Base-by-base conservation (phyloP, 2,888 invertebrate species). In the Ashinkailepas kermadecensis region DNA sequence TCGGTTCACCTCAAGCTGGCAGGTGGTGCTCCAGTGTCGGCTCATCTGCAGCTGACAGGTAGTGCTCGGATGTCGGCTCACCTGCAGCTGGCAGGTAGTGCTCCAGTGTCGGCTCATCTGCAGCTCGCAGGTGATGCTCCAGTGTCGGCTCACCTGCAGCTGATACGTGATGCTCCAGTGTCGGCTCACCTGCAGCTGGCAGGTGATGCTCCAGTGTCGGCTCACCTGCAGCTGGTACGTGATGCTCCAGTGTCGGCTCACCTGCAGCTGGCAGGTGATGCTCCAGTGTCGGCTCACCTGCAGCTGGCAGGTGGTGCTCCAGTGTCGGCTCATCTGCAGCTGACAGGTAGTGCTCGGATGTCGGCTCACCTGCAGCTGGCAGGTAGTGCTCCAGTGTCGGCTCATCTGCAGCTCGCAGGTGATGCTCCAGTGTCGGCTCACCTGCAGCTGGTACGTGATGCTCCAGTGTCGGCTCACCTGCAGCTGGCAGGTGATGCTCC, bases 41-140 rank as follows among this genome's bases (percentile, higher is more conserved):
- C 86, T 85, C 21, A 87, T 88, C 58, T 87, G 84, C 18, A 88
- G 85, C 59, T 91, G 91, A 88, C 96, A 95, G 81, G 92, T 91
- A 78, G 92, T 92, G 84, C 95, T 39, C 2, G 2, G 39, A 4
- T 39, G 65, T 23, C 18, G 10, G 65, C 86, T 85, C 21, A 87
- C 88, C 58, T 87, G 84, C 18, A 88, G 85, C 59, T 91, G 91
- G 88, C 96, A 95, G 81, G 92, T 91, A 78, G 92, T 92, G 84
- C 95, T 39, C 2, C 39, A 4, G 39, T 39, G 65, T 23, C 18
- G 10, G 65, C 86, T 85, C 21, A 87, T 88, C 58, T 87, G 84
- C 18, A 88, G 85, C 59, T 91, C 91, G 88, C 96, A 95, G 81
- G 92, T 91, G 79, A 92, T 92, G 84, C 95, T 39, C 2, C 39